Evolutionary conservation across 1,140 invertebrate species (phyloP).

Genomic region (Drosophila bocqueti): DNA sequence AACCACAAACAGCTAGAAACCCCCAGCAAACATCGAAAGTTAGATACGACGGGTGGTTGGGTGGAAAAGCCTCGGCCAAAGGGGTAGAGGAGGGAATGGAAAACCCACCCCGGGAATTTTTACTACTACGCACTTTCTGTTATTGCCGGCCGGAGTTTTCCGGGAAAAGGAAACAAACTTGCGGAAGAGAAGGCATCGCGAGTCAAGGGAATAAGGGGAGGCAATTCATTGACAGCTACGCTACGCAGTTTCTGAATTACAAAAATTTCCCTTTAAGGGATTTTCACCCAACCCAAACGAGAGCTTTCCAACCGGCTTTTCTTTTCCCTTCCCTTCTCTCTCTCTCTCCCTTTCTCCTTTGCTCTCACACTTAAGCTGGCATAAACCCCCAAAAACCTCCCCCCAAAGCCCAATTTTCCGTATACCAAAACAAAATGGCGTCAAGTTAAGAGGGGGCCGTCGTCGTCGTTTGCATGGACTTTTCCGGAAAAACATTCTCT

Average conservation of each 20-base stretch:
- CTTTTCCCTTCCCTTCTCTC: background rate
- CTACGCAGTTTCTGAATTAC: conserved; percentile 17
- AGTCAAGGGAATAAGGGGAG: conserved; percentile 5
- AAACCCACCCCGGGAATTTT: conserved; percentile 54
- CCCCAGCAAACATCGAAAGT: background rate
- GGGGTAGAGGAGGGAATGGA: conserved; percentile 7
- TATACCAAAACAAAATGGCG: conserved; percentile 82
- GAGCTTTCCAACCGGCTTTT: conserved; percentile 65
- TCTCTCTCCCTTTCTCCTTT: conserved; percentile 11
- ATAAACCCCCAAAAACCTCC: conserved; percentile 29
- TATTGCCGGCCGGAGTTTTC: conserved; percentile 59
- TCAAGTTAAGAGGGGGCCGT: conserved; percentile 1
- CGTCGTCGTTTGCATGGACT: conserved; percentile 20
- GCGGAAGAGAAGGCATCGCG: conserved; percentile 7
- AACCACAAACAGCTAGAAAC: conserved; percentile 9
- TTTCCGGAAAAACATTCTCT: conserved; percentile 24
- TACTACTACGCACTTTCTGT: conserved; percentile 69
- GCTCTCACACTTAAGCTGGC: conserved; percentile 44
- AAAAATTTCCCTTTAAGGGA: conserved; percentile 51
- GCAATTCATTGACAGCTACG: conserved; percentile 15
- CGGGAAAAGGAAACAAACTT: conserved; percentile 36
- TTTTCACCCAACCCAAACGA: conserved; percentile 14
- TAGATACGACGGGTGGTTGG: conserved; percentile 49
- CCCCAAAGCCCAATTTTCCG: conserved; percentile 41
- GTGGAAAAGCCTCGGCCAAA: conserved; percentile 47